Evolutionary conservation across 1,140 invertebrate genomes (phyloP).

Genomic region (Andrena cerasifolii): DNA sequence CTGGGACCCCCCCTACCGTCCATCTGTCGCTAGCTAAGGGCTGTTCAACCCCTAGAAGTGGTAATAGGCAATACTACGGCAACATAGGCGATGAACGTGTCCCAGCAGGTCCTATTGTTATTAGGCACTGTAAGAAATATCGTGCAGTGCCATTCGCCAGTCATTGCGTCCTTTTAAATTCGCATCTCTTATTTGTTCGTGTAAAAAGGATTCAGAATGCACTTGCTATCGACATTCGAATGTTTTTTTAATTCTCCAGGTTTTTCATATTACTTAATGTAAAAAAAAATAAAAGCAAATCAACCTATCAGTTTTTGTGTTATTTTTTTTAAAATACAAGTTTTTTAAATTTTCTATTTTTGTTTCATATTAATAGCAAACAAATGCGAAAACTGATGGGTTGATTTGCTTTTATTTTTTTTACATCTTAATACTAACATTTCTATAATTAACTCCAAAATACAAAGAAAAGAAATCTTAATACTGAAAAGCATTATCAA

Average conservation of each 20-base stretch:
- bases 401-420: too few relatives aligned
- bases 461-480: too few relatives aligned
- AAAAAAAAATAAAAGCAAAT: too few relatives aligned
- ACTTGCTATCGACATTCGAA: neutral
- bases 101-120: conserved; percentile 80
- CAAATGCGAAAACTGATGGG: too few relatives aligned
- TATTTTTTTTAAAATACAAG: too few relatives aligned
- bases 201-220: neutral
- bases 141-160: conserved; percentile 29
- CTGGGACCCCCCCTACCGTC: conserved; percentile 76
- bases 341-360: too few relatives aligned
- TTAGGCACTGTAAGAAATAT: conserved; percentile 65
- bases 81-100: conserved; percentile 69
- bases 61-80: conserved; percentile 65
- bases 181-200: neutral
- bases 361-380: too few relatives aligned
- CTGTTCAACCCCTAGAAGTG: conserved; percentile 68
- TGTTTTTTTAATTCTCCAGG: neutral
- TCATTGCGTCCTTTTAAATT: conserved; percentile 12
- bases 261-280: too few relatives aligned
- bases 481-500: too few relatives aligned
- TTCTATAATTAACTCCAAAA: too few relatives aligned
- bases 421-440: too few relatives aligned
- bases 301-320: too few relatives aligned
- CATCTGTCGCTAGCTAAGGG: conserved; percentile 78